A percentile compares a stretch with the other conserved stretches of the same genome.
phyloP scores from a whole-genome alignment of 2,888 invertebrate species.

The Oligia strigilis region DNA sequence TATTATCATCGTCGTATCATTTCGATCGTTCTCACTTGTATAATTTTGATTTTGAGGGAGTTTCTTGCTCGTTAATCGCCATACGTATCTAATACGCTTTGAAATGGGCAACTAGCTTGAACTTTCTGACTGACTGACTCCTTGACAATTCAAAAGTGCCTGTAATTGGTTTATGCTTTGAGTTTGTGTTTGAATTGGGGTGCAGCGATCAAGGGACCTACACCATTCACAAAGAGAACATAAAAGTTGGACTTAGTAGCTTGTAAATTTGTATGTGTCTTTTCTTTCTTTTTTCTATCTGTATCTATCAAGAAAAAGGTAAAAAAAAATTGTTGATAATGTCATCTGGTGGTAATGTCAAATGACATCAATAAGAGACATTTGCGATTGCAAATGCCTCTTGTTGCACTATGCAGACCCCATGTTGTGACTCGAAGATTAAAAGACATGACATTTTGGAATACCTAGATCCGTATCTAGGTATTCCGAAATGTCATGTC shows the following conservation, averaged over 20 bases:
- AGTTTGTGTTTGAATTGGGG: not conserved
- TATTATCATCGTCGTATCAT: no score
- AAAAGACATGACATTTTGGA: not conserved
- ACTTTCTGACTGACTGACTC: not conserved
- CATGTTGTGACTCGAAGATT: not conserved
- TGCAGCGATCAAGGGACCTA: not conserved
- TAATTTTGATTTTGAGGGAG: not conserved
- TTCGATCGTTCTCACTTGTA: not conserved
- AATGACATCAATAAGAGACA: no score
- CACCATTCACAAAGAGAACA: not conserved
- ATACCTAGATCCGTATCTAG: not conserved
- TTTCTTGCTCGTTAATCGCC: not conserved
- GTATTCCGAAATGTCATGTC: no score
- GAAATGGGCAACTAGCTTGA: not conserved
- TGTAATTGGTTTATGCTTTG: not conserved
- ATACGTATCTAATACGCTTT: not conserved
- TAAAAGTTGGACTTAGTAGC: not conserved
- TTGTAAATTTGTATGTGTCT: not conserved
- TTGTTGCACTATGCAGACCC: not conserved
- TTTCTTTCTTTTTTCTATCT: not conserved
- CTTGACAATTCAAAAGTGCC: not conserved
- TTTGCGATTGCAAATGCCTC: not conserved
- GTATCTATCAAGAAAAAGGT: no score
- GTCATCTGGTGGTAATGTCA: not conserved
- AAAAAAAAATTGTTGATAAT: not conserved